Base-by-base conservation (phyloP, 2,888 invertebrate genomes). In the Syrista parreyssii region DNA sequence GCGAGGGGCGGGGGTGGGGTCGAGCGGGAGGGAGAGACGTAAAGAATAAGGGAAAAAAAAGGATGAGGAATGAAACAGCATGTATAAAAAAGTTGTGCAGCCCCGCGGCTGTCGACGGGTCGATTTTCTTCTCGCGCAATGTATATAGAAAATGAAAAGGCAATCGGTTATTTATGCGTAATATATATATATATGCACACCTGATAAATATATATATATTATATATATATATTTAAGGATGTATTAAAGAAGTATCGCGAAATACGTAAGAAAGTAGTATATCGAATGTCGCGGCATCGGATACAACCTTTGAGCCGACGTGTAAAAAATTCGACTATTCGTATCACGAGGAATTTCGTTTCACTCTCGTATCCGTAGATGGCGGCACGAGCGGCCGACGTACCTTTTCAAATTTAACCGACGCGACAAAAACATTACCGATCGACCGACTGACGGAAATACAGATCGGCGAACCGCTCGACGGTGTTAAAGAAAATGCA, bases 81-180 rank as follows among this genome's bases (percentile, higher is more conserved):
- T 55, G 23, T 55, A 23, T 55, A 55, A 55, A 15, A 36, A 55
- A 55, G 55, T 55, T 23, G 55, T 55, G 55, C 55, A 55, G 55
- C 55, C 55, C 55, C 55, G 55, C 55, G 55, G 15, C 55, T 55
- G 23, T 55, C 55, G 23, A 55, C 55, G 55, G 55, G 55, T 88
- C 86, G 86, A 87, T 88, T 74, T 76, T 82, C 76, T 81, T 89
- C 87, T 83, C 83, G 82, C 85, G 82, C 80, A 78, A 84, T 89
- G 89, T 88, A 89, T 77, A 90, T 89, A 90, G 82, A 81, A 35
- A 86, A 86, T 82, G 86, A 83, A 85, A 84, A 71, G 32, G 88
- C 87, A 87, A 86, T 88, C 86, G 86, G 85, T 90, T 88, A 89
- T 89, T 87, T 89, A 89, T 88, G 87, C 89, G 87, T 87, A 87